These are phyloP conservation scores for Hucho hucho DNA, from an alignment of 2,113 vertebrate genomes.

Conservation along the genomic window DNA sequence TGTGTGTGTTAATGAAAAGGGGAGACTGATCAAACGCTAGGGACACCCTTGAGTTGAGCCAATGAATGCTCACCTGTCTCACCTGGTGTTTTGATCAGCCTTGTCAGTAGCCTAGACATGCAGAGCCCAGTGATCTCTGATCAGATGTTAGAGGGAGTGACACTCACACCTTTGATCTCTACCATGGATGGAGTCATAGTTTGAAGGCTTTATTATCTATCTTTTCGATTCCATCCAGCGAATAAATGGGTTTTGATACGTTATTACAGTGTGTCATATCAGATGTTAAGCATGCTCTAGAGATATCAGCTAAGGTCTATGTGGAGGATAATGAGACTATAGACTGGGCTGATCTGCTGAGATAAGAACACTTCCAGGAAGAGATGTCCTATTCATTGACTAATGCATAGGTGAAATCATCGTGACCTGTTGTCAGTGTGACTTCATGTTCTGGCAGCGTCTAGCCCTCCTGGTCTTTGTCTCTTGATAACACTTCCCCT, in stretches of 20 bases:
- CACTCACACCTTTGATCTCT: not conserved
- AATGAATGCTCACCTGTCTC: not conserved
- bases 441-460: conserved; percentile 55
- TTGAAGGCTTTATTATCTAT: too few relatives aligned
- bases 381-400: conserved; percentile 9
- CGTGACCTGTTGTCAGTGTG: conserved; percentile 39
- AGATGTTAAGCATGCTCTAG: too few relatives aligned
- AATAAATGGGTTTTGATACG: not conserved
- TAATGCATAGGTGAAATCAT: conserved; percentile 46
- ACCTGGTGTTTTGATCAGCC: not conserved
- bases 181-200: too few relatives aligned
- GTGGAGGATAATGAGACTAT: conserved; percentile 30
- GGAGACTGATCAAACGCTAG: not conserved
- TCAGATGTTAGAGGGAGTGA: not conserved
- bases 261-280: not conserved
- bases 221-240: not conserved
- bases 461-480: conserved; percentile 4
- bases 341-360: conserved; percentile 27
- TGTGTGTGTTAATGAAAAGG: not conserved
- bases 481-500: conserved; percentile 13
- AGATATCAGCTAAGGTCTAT: too few relatives aligned
- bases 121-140: not conserved
- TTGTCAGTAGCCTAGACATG: not conserved
- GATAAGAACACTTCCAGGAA: conserved; percentile 40
- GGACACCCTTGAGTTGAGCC: not conserved